phyloP scores from a whole-genome alignment of 1,140 invertebrate species.

The Trichonephila clavata region DNA sequence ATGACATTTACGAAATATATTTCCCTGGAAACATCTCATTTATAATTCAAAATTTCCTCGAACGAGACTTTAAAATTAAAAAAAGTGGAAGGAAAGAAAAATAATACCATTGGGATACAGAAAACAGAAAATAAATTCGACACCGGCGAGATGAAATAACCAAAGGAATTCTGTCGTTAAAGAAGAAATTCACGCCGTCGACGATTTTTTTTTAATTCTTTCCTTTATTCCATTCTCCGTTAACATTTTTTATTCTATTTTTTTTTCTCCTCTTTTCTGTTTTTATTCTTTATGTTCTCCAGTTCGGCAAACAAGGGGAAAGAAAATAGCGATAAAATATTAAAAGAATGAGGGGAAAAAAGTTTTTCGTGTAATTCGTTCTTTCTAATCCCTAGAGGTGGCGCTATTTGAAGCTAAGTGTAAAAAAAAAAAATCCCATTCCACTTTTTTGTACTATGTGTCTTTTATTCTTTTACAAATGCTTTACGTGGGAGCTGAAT shows the following conservation, averaged over 20 bases:
- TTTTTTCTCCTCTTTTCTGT: neutral
- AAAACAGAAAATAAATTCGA: neutral
- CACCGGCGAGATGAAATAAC: neutral
- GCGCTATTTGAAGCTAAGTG: neutral
- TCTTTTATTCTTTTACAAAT: constrained; percentile 25
- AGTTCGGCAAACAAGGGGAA: neutral
- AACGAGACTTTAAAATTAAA: neutral
- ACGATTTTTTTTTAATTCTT: neutral
- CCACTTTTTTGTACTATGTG: neutral
- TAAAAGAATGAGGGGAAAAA: neutral
- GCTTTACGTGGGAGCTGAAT: neutral
- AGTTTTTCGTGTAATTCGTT: constrained; percentile 25
- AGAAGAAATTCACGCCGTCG: neutral
- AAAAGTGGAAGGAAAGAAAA: neutral
- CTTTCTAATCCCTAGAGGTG: neutral
- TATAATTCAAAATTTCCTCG: neutral
- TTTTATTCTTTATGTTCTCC: constrained; percentile 21
- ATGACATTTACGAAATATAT: no score
- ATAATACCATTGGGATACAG: neutral
- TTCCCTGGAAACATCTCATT: no score
- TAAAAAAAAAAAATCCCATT: constrained; percentile 3
- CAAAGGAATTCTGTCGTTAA: neutral
- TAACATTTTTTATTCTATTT: no score
- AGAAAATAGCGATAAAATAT: neutral
- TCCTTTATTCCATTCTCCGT: no score